Evolutionary conservation across 2,888 invertebrate genomes (phyloP).

Genomic region (Torymus texanus): DNA sequence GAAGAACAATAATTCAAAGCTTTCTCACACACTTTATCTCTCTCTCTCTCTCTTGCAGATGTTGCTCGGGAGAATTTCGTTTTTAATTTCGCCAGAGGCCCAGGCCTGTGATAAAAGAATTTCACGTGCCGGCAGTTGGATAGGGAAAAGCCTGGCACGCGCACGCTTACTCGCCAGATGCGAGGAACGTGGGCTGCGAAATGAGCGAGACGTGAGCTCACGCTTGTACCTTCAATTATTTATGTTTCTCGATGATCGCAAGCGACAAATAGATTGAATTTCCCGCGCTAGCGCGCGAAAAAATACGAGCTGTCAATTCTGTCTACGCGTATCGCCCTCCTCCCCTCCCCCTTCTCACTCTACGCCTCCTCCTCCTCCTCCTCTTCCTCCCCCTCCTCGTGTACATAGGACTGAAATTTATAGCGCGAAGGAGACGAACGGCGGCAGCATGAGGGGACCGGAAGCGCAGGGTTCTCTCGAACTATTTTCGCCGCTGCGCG

Average conservation of each 20-base stretch:
- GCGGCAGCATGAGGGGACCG: too few species aligned
- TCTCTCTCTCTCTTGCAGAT: not conserved
- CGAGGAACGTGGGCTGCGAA: conserved; percentile 56
- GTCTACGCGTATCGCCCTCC: not conserved
- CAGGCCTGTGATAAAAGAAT: conserved; percentile 54
- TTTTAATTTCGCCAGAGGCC: conserved; percentile 48
- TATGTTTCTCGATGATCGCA: conserved; percentile 48
- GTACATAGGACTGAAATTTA: too few species aligned
- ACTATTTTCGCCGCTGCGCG: too few species aligned
- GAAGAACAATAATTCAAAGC: conserved; percentile 38
- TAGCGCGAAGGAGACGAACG: too few species aligned
- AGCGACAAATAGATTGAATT: conserved; percentile 52
- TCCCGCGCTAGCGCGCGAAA: not conserved
- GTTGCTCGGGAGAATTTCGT: conserved; percentile 34
- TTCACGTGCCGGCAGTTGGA: conserved; percentile 56
- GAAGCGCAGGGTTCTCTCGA: too few species aligned
- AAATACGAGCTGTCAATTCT: conserved; percentile 49
- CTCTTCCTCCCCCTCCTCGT: too few species aligned
- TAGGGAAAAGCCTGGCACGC: conserved; percentile 31
- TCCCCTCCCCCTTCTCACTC: not conserved
- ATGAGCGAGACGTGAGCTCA: conserved; percentile 56
- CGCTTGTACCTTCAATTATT: conserved; percentile 50
- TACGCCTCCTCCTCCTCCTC: too few species aligned
- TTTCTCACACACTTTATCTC: too few species aligned
- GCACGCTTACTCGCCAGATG: conserved; percentile 52